Percentiles rank a stretch among this genome's conserved stretches.
Conservation (phyloP, 2,888 invertebrate genomes). For the Melanchra persicariae region DNA sequence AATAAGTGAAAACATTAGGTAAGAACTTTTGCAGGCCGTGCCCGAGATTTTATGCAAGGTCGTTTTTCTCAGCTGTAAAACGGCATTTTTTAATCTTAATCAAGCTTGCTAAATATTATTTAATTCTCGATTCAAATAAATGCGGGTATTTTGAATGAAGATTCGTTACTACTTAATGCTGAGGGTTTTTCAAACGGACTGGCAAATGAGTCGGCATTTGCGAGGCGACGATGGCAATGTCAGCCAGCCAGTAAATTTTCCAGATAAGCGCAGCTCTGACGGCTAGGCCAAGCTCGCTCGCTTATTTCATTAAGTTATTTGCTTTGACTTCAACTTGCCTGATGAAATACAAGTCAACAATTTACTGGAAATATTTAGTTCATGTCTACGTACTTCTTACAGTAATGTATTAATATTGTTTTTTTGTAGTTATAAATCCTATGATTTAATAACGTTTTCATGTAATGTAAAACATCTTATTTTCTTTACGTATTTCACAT, state of each 20-base stretch:
- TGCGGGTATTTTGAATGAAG: slow-evolving; percentile 66
- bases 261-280: slow-evolving; percentile 86
- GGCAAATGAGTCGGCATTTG: slow-evolving; percentile 86
- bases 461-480: slow-evolving; percentile 2
- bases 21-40: slow-evolving; percentile 20
- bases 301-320: slow-evolving; percentile 88
- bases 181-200: slow-evolving; percentile 84
- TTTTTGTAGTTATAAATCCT: not conserved
- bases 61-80: slow-evolving; percentile 19
- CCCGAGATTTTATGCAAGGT: slow-evolving; percentile 21
- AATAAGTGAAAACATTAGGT: slow-evolving; percentile 40
- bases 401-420: slow-evolving; percentile 7
- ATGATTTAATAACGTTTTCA: slow-evolving; percentile 15
- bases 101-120: slow-evolving; percentile 21
- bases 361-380: slow-evolving; percentile 54
- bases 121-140: slow-evolving; percentile 41
- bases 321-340: slow-evolving; percentile 81
- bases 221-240: slow-evolving; percentile 87
- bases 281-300: slow-evolving; percentile 81
- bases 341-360: slow-evolving; percentile 74
- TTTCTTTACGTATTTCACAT: slow-evolving; percentile 15
- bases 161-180: slow-evolving; percentile 76
- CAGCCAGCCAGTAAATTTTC: slow-evolving; percentile 88
- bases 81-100: slow-evolving; percentile 26
- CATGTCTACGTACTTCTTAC: slow-evolving; percentile 6